Percentiles rank a stretch among this genome's conserved stretches.
These are phyloP conservation scores for Eristalinus sepulchralis DNA, from an alignment of 2,888 invertebrate genomes.

Conservation along the genomic window DNA sequence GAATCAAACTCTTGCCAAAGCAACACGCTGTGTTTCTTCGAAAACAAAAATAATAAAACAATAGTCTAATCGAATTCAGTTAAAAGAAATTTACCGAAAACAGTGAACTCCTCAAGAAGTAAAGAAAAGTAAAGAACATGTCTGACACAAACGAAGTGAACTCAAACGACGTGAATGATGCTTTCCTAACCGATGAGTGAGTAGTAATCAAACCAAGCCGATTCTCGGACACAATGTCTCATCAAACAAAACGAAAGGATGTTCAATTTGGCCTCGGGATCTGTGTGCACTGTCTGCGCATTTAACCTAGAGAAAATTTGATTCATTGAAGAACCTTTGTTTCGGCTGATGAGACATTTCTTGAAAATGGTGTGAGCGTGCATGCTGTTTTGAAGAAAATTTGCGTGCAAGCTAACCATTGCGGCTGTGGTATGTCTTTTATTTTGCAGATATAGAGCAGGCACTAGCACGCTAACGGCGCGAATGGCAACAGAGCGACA, in stretches of 20 bases:
- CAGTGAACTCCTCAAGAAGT: neutral
- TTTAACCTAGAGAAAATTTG: too few relatives aligned
- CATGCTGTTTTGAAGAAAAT: too few relatives aligned
- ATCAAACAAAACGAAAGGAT: neutral
- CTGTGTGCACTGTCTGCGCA: neutral
- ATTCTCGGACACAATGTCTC: neutral
- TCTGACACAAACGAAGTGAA: slow-evolving; percentile 48
- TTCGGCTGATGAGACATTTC: too few relatives aligned
- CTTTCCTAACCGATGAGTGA: slow-evolving; percentile 65
- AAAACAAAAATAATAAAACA: neutral
- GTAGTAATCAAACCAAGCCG: neutral
- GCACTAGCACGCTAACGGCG: slow-evolving; percentile 79
- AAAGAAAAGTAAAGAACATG: slow-evolving; percentile 11
- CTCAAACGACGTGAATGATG: slow-evolving; percentile 62
- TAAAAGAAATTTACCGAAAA: neutral
- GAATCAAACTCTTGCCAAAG: neutral
- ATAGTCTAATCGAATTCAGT: neutral
- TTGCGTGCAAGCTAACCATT: neutral
- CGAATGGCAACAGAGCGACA: slow-evolving; percentile 86
- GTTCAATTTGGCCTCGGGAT: neutral
- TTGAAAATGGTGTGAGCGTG: too few relatives aligned
- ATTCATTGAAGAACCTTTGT: too few relatives aligned
- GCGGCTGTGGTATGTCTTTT: neutral
- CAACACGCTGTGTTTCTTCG: neutral
- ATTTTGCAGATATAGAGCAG: slow-evolving; percentile 31